Conservation (phyloP, 2,797 vertebrate genomes). For the Dryobates pubescens region DNA sequence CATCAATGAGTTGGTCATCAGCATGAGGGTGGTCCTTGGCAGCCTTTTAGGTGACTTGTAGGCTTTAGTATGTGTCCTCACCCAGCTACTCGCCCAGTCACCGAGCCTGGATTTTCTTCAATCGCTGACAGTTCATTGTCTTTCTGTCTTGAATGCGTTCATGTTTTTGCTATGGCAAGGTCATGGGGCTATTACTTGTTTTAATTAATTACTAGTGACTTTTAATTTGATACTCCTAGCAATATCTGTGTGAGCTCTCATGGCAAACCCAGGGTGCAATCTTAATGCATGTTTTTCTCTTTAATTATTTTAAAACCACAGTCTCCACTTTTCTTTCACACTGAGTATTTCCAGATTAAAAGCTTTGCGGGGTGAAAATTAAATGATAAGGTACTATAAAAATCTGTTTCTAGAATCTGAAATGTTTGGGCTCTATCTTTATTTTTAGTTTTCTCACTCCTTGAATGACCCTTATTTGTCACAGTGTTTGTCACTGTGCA, state of each 20-base stretch:
- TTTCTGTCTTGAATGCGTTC: not conserved
- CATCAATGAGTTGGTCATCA: not conserved
- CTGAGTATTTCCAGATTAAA: slow-evolving; percentile 56
- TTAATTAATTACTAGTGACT: slow-evolving; percentile 40
- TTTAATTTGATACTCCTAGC: slow-evolving; percentile 5
- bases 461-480: slow-evolving; percentile 18
- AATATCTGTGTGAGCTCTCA: not conserved
- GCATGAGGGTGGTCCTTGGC: not conserved
- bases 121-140: not conserved
- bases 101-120: not conserved
- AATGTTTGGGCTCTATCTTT: slow-evolving; percentile 4
- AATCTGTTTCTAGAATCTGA: slow-evolving; percentile 22
- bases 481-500: not conserved
- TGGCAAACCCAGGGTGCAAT: not conserved
- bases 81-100: not conserved
- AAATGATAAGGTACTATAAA: slow-evolving; percentile 49
- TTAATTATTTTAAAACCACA: slow-evolving; percentile 42
- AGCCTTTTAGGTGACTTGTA: not conserved
- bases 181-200: slow-evolving; percentile 28
- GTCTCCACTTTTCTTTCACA: slow-evolving; percentile 37
- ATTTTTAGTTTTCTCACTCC: slow-evolving; percentile 39
- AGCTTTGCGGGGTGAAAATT: slow-evolving; percentile 42
- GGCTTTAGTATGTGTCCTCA: not conserved
- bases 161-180: not conserved
- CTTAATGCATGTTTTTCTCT: not conserved